A percentile compares a stretch with the other conserved stretches of the same genome.
phyloP scores from a whole-genome alignment of 1,140 invertebrate species.

The Drosophila pallidifrons region DNA sequence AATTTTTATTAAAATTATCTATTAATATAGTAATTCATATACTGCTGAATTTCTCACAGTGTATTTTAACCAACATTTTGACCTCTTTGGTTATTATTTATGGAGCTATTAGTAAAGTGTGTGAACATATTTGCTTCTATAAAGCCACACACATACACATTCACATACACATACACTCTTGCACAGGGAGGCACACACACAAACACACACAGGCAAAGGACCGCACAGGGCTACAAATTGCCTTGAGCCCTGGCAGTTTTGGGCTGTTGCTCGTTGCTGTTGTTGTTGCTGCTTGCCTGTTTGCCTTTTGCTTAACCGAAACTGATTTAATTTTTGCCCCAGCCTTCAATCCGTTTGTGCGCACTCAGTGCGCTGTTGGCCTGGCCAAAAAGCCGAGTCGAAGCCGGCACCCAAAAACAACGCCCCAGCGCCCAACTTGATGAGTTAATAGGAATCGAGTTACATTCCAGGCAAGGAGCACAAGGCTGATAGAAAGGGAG shows the following conservation, averaged over 20 bases:
- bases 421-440: constrained; percentile 78
- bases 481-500: background rate
- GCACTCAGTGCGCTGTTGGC: background rate
- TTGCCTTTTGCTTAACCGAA: constrained; percentile 65
- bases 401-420: constrained; percentile 60
- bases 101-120: constrained; percentile 84
- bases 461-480: constrained; percentile 79
- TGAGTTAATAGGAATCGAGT: constrained; percentile 85
- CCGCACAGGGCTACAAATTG: constrained; percentile 81
- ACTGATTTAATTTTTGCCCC: constrained; percentile 79
- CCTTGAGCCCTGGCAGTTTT: constrained; percentile 64
- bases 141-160: constrained; percentile 36
- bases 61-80: constrained; percentile 58
- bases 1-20: too few species aligned
- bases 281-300: background rate
- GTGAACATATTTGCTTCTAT: constrained; percentile 82
- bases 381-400: constrained; percentile 35
- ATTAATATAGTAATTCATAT: background rate
- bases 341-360: constrained; percentile 61
- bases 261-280: constrained; percentile 32
- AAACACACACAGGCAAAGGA: constrained; percentile 59
- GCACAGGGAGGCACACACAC: constrained; percentile 9
- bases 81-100: constrained; percentile 84
- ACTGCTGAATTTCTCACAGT: constrained; percentile 46
- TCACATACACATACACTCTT: constrained; percentile 35